Evolutionary conservation across 1,140 invertebrate genomes (phyloP), one percentile per base, ranked within the genome.

Genomic region (Neodiprion virginianus): DNA sequence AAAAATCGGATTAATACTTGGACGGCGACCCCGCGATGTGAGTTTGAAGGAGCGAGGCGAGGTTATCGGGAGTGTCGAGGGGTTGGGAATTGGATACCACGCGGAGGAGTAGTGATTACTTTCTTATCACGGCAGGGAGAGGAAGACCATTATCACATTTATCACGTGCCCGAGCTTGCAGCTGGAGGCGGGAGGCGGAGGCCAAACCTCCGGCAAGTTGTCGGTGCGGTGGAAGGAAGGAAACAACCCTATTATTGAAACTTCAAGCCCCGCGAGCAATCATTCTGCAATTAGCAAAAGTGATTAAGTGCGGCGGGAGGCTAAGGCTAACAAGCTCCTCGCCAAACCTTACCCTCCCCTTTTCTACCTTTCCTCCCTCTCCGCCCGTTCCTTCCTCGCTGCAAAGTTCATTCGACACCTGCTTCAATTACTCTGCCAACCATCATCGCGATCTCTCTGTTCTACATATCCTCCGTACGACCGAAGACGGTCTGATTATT

Each of bases 271-370:
- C 53, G n/a, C 76, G 78, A 83, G 81, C 81, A 84, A 85, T 85
- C 82, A 84, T 84, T 84, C 79, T 81, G 80, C 83, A 85, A 85
- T 85, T 85, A 85, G 81, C 81, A 83, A 79, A 84, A 83, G 83
- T 84, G 83, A 85, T 85, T 83, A 84, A 84, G 82, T 83, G 81
- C 76, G 74, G 78, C 28, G 28, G 28, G 28, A 40, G 28, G 28
- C 28, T 40, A 40, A 77, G 79, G 79, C 77, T 72, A 79, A 77
- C 76, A 70, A 40, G 21, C 49, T 17, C 10, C 11, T 67, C 49
- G 2, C 65, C 23, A 11, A 11, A 5, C 48, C 21, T 48, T 75
- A 65, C 73, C 75, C 67, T 50, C 49, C 67, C 14, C 53, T 48
- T 1, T 21, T 1, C 10, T 48, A 48, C 17, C 48, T 28, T 71